These are phyloP conservation scores for Clostera curtula DNA, from an alignment of 2,888 invertebrate species.

Conservation along the genomic window DNA sequence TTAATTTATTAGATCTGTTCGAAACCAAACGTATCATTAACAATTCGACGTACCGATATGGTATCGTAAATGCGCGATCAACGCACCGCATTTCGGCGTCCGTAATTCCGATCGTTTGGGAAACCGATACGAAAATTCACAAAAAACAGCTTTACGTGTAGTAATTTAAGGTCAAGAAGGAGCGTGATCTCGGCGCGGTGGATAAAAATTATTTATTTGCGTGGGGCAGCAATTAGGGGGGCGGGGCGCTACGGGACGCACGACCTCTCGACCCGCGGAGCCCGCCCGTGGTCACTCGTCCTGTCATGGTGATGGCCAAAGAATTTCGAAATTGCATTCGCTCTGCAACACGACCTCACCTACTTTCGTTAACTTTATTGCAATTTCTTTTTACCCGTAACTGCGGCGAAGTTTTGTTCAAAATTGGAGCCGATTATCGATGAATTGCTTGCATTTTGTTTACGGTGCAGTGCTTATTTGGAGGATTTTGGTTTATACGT, in stretches of 20 bases:
- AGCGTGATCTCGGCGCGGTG: constrained; percentile 55
- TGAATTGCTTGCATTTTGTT: no score
- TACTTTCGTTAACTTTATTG: constrained; percentile 27
- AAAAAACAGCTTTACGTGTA: constrained; percentile 56
- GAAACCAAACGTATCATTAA: constrained; percentile 47
- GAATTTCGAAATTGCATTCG: constrained; percentile 51
- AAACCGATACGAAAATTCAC: constrained; percentile 56
- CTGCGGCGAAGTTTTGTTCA: no score
- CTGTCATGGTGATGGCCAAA: constrained; percentile 45
- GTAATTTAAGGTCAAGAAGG: constrained; percentile 67
- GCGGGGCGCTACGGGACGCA: constrained; percentile 63
- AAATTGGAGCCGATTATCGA: no score
- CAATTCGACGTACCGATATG: constrained; percentile 58
- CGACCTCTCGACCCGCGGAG: constrained; percentile 59
- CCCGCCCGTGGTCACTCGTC: constrained; percentile 35
- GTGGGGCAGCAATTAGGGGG: constrained; percentile 73
- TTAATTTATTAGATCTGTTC: constrained; percentile 45
- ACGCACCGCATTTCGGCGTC: constrained; percentile 33
- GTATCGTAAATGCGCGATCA: constrained; percentile 43
- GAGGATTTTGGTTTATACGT: no score
- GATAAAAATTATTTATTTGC: constrained; percentile 74
- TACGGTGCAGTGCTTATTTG: no score
- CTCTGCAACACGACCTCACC: constrained; percentile 42
- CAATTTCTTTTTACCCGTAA: no score
- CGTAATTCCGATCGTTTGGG: constrained; percentile 40